Evolutionary conservation across 2,797 vertebrate genomes (phyloP).

Genomic region (Pitangus sulphuratus): DNA sequence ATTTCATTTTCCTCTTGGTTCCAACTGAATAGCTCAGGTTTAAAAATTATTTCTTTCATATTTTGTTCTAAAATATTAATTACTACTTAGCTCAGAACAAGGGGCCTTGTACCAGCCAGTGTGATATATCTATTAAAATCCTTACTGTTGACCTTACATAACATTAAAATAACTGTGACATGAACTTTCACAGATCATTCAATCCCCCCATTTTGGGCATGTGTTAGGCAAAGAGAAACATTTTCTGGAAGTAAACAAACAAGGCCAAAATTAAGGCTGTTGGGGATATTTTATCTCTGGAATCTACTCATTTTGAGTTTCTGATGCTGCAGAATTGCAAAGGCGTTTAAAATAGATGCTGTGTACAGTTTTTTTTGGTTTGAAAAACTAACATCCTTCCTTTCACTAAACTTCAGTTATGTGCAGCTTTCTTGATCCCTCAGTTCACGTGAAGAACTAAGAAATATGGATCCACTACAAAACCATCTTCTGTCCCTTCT

Average conservation of each 20-base stretch:
- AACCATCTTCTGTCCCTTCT: neutral
- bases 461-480: neutral
- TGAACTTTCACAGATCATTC: neutral
- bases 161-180: neutral
- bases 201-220: neutral
- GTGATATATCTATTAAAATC: neutral
- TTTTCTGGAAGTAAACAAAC: neutral
- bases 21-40: neutral
- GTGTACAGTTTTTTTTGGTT: neutral
- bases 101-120: neutral
- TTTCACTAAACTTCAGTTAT: neutral
- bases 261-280: neutral
- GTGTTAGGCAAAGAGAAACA: neutral
- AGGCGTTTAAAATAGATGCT: neutral
- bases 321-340: neutral
- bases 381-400: neutral
- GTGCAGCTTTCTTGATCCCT: neutral
- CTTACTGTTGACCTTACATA: neutral
- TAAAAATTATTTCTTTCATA: neutral
- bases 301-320: neutral
- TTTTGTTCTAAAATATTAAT: neutral
- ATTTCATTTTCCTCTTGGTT: neutral
- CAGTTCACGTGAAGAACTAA: neutral
- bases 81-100: neutral
- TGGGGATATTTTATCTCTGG: neutral